A percentile compares a stretch with the other conserved stretches of the same genome.
Evolutionary conservation across 2,113 vertebrate species (phyloP).

Genomic region (Pelecanoides urinatrix): DNA sequence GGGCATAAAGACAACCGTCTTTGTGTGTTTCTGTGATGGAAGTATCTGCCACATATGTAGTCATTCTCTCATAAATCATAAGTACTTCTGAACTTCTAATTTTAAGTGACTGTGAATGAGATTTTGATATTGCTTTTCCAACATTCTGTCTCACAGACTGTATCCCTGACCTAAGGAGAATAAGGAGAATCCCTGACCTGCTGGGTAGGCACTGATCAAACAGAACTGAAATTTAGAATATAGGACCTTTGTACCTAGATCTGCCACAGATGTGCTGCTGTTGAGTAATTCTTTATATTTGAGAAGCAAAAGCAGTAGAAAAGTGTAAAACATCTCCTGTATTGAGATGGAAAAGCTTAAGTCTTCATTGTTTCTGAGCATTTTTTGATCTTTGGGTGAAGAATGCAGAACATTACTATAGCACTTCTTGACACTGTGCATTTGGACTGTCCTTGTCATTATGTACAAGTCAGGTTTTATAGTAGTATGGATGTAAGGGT

Average conservation of each 20-base stretch:
- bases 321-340: not conserved
- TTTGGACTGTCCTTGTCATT: not conserved
- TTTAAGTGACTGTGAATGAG: not conserved
- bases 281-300: not conserved
- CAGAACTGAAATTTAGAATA: too few species aligned
- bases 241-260: not conserved
- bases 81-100: not conserved
- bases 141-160: not conserved
- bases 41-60: not conserved
- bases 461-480: not conserved
- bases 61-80: not conserved
- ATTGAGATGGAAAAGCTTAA: not conserved
- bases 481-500: not conserved
- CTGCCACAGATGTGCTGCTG: not conserved
- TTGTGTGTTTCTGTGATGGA: not conserved
- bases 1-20: not conserved
- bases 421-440: not conserved
- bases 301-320: not conserved
- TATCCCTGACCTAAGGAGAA: not conserved
- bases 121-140: not conserved
- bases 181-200: too few species aligned
- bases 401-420: not conserved
- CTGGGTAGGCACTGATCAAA: too few species aligned
- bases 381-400: not conserved
- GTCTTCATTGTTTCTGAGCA: not conserved